These are phyloP conservation scores for Drosophila dunni DNA, from an alignment of 1,140 invertebrate genomes.

Conservation along the genomic window DNA sequence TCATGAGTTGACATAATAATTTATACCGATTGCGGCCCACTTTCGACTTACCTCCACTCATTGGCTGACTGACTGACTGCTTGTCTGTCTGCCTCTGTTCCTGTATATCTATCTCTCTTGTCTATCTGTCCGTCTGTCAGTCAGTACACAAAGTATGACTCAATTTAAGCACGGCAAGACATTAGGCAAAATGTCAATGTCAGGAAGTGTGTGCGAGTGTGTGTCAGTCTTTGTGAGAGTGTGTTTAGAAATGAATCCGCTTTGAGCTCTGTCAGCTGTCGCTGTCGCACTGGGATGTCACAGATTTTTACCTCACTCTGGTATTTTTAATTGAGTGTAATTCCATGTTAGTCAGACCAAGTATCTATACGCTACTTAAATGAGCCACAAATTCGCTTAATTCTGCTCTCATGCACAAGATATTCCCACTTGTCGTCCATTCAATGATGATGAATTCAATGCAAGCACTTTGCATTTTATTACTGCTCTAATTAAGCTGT, in stretches of 20 bases:
- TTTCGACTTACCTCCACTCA: conserved; percentile 15
- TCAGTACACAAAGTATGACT: conserved; percentile 49
- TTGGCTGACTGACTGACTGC: conserved; percentile 52
- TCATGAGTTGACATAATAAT: conserved; percentile 73
- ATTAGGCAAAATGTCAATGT: conserved; percentile 53
- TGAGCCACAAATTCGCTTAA: conserved; percentile 19
- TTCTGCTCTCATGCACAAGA: conserved; percentile 3
- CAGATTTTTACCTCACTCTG: conserved; percentile 29
- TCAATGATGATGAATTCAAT: conserved; percentile 5
- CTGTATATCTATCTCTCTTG: conserved; percentile 1
- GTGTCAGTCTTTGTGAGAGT: neutral
- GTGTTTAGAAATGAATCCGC: conserved; percentile 22
- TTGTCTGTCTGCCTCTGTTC: conserved; percentile 26
- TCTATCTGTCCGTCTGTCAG: conserved; percentile 33
- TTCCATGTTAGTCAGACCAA: conserved; percentile 35
- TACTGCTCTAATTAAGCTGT: conserved; percentile 74
- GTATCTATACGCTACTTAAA: conserved; percentile 15
- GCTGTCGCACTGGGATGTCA: conserved; percentile 22
- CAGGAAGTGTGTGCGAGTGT: conserved; percentile 17
- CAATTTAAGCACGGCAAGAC: conserved; percentile 46
- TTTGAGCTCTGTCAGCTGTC: conserved; percentile 35
- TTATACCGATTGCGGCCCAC: conserved; percentile 59
- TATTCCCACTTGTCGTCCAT: neutral
- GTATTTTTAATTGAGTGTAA: conserved; percentile 29
- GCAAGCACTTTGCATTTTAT: conserved; percentile 69